Evolutionary conservation across 2,113 vertebrate genomes (phyloP).

Genomic region (Glaucidium brasilianum): DNA sequence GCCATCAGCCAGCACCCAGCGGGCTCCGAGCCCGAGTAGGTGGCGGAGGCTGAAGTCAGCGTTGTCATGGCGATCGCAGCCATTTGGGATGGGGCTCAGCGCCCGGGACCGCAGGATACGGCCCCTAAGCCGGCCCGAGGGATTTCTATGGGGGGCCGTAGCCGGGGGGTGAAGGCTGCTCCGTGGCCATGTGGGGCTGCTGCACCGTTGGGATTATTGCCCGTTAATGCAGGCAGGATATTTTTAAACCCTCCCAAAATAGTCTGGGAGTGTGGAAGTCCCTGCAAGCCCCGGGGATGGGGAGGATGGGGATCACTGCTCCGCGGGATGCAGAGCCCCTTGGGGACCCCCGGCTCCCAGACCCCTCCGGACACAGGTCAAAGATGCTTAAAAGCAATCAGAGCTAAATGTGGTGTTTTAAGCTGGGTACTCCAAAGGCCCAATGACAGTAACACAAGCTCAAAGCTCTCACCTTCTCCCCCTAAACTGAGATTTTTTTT

Average conservation of each 20-base stretch:
- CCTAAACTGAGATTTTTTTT: not conserved
- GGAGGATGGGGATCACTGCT: not conserved
- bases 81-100: constrained; percentile 8
- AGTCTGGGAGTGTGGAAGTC: constrained; percentile 15
- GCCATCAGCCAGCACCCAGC: constrained; percentile 17
- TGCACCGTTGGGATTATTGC: not conserved
- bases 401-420: not conserved
- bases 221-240: not conserved
- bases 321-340: not conserved
- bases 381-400: not conserved
- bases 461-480: not conserved
- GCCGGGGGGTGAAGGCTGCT: not conserved
- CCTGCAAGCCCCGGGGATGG: not conserved
- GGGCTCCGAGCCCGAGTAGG: not conserved
- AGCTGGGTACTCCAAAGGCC: not conserved
- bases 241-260: constrained; percentile 56
- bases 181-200: not conserved
- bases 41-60: constrained; percentile 36
- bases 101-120: not conserved
- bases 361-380: not conserved
- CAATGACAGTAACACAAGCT: not conserved
- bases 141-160: not conserved
- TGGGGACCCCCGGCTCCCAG: not conserved
- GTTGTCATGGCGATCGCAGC: constrained; percentile 20
- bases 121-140: not conserved